Evolutionary conservation across 2,888 invertebrate species (phyloP), one percentile per base, ranked within the genome.

Genomic region (Ochropleura plecta): DNA sequence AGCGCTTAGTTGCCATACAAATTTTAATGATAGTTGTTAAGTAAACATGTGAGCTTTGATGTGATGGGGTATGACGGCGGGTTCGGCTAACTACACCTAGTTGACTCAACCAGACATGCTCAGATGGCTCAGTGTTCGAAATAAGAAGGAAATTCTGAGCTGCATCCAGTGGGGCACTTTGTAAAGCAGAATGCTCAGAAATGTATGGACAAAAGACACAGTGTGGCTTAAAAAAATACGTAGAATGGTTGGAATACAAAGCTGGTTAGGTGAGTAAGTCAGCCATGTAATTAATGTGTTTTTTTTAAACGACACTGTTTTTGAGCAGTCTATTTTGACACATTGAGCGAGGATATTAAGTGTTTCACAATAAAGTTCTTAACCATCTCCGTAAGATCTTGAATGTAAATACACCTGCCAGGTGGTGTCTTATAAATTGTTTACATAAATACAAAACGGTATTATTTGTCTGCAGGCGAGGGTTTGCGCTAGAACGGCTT

Each of bases 1-100:
- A 94, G 90, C 92, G 95, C 95, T 95, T 96, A 94, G 96, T 96
- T 96, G 96, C 96, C 96, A 96, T 96, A 96, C 94, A 95, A 94
- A 92, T 93, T 90, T 91, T 94, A 94, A 93, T 93, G 92, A 92
- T 96, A 96, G 95, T 94, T 91, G 81, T 83, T 93, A 95, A 93
- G 93, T 94, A 92, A 90, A 91, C 92, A 86, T 88, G 89, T 90
- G 88, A 90, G 91, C 91, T 92, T 86, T 72, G 80, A 82, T 81
- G 85, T 88, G 82, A 83, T 79, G 88, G 80, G 85, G 73, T 84
- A 88, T 86, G 89, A 78, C 85, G 89, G 86, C 83, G 86, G 74
- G 72, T 67, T 73, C 83, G 63, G 60, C 71, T 14, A 5, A 30
- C 60, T 49, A 3, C 53, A 55, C 49, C 42, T 53, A 65, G 64